Evolutionary conservation across 2,797 vertebrate species (phyloP), one percentile per base, ranked within the genome.

Genomic region (Circus cinereus): DNA sequence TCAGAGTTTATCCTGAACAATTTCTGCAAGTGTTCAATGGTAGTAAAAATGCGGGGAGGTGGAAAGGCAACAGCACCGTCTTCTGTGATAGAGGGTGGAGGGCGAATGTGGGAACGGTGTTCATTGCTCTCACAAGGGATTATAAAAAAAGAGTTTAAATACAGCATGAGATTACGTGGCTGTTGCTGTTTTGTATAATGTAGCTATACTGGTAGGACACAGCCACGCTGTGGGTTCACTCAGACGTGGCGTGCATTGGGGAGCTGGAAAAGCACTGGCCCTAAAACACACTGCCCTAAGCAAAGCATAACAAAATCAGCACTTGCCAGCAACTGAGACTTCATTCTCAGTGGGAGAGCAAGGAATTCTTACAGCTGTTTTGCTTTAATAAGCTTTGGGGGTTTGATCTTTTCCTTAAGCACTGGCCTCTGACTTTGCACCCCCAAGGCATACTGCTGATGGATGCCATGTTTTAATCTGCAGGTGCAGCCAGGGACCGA

Each of bases 331-430:
- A 40, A 2, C 60, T 1, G 7, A 17, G 51, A 8, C 60, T 53
- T 40, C 56, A 1, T 56, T n/a, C 60, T 23, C 75, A 1, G 0
- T 5, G 60, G 72, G 48, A n/a, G 21, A 92, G 23, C 27, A 12
- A 34, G 83, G 75, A 78, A 38, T 18, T 56, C 77, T 42, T 68
- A 3, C 4, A 59, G 78, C 75, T 88, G 29, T 47, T 96, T 76
- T 89, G 56, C 72, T 96, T 89, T 79, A 74, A 74, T 82, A 62
- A 92, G 89, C 87, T 96, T 85, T 83, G 78, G 56, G 77, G 84
- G 74, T 51, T 90, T 94, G 84, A 69, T 92, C 75, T 79, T 80
- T 75, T 74, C 84, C 6, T 2, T 48, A 69, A 81, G 78, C 17
- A 2, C 83, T 36, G 59, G 45, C 54, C 76, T 63, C 9, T 6